A percentile compares a stretch with the other conserved stretches of the same genome.
Evolutionary conservation across 2,113 vertebrate genomes (phyloP).

Genomic region (Saguinus imperator): DNA sequence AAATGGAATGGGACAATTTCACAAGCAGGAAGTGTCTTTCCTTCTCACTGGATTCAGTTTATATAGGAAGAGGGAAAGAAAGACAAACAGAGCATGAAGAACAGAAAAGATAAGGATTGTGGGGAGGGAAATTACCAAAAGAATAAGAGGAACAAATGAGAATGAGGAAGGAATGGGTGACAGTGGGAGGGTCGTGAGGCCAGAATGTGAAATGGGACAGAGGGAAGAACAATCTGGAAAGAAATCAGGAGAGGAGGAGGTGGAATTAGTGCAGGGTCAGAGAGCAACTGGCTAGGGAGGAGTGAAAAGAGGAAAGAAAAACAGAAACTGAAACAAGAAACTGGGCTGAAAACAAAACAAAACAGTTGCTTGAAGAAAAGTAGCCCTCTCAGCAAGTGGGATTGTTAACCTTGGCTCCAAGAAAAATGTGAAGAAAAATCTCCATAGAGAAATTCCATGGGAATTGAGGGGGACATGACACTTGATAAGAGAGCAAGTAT

Average conservation of each 20-base stretch:
- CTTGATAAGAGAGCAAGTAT: background rate
- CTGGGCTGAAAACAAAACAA: background rate
- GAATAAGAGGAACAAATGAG: background rate
- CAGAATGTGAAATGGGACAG: background rate
- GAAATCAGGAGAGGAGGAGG: background rate
- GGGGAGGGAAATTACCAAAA: background rate
- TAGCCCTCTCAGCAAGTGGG: background rate
- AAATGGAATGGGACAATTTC: slow-evolving; percentile 44
- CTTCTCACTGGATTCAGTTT: background rate
- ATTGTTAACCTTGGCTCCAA: background rate
- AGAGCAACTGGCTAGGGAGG: background rate
- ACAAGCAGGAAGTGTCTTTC: slow-evolving; percentile 33
- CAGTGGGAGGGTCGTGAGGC: no score
- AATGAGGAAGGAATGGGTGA: background rate
- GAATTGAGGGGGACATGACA: background rate
- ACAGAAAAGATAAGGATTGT: background rate
- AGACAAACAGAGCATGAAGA: slow-evolving; percentile 3
- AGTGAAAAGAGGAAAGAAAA: background rate
- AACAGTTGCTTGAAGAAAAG: background rate
- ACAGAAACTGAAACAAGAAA: background rate
- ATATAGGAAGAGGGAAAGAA: slow-evolving; percentile 41
- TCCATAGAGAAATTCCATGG: background rate
- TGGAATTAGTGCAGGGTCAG: background rate
- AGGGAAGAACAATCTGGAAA: background rate
- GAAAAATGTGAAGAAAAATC: background rate